phyloP scores from a whole-genome alignment of 2,113 vertebrate species.

The Recurvirostra avosetta region DNA sequence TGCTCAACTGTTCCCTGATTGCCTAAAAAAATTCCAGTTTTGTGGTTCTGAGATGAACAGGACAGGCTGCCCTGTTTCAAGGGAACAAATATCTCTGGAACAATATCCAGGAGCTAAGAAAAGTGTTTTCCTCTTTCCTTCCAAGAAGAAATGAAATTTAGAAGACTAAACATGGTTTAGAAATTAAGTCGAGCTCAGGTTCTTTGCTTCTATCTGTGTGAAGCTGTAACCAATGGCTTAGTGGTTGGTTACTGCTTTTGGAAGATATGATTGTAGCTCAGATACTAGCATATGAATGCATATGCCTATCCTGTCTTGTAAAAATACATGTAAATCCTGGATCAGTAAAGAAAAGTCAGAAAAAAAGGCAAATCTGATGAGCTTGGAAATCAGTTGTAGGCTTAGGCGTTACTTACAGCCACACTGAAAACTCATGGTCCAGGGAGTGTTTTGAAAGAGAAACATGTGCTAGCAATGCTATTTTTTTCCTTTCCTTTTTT shows the following conservation, averaged over 20 bases:
- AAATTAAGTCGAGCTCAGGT: not conserved
- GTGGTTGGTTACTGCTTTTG: not conserved
- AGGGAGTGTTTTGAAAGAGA: not conserved
- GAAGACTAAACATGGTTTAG: rapidly evolving
- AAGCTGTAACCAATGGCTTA: not conserved
- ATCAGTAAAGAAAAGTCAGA: not conserved
- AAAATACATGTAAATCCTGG: not conserved
- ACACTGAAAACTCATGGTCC: not conserved
- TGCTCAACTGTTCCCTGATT: not conserved
- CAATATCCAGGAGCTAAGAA: not conserved
- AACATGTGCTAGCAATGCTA: not conserved
- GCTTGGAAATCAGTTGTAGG: not conserved
- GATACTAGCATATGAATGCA: not conserved
- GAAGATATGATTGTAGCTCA: not conserved
- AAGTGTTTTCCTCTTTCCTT: not conserved
- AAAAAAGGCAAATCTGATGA: not conserved
- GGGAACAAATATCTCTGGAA: not conserved
- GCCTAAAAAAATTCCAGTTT: not conserved
- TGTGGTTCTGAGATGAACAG: not conserved
- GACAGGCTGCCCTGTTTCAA: not conserved
- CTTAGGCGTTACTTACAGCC: not conserved
- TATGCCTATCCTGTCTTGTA: not conserved
- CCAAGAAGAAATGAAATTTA: not conserved
- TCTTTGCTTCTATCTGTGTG: not conserved
- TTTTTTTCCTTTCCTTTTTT: not conserved